Conservation (phyloP, 1,140 invertebrate species). For the Drosophila auraria region DNA sequence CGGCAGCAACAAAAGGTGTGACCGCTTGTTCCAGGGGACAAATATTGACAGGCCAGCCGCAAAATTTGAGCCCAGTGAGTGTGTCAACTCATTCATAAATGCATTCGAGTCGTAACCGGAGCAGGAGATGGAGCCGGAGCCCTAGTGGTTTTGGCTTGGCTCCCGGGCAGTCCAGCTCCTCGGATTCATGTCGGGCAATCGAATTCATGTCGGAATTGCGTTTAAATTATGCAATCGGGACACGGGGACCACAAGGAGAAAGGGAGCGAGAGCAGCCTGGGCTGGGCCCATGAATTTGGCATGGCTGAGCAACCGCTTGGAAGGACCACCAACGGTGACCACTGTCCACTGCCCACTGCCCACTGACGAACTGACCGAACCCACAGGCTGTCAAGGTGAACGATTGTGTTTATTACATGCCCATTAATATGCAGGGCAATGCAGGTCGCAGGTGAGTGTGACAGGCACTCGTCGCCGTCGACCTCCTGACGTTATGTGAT, state of each 20-base stretch:
- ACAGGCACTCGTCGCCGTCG: constrained; percentile 5
- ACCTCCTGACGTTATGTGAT: constrained; percentile 10
- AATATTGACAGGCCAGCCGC: constrained; percentile 43
- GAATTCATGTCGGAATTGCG: constrained; percentile 59
- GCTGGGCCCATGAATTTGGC: constrained; percentile 46
- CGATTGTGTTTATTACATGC: constrained; percentile 65
- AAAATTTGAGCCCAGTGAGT: constrained; percentile 45
- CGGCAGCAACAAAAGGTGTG: constrained; percentile 44
- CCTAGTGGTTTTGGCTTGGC: constrained; percentile 3
- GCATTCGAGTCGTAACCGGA: constrained; percentile 35
- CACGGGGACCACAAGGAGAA: constrained; percentile 3
- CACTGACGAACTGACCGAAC: constrained; percentile 50
- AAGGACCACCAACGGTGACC: constrained; percentile 44
- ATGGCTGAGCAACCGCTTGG: constrained; percentile 57
- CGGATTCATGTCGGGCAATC: constrained; percentile 39
- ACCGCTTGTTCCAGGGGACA: constrained; percentile 30
- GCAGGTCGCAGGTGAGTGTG: constrained; percentile 18
- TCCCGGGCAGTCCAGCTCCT: constrained; percentile 8
- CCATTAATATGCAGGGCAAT: constrained; percentile 56
- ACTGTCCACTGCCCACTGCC: constrained; percentile 24
- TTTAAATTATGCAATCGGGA: constrained; percentile 57
- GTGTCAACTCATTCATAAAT: constrained; percentile 64
- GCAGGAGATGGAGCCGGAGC: not conserved
- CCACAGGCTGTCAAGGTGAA: constrained; percentile 60
- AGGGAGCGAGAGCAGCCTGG: not conserved